A percentile compares a stretch with the other conserved stretches of the same genome.
These are phyloP conservation scores for Brachionus manjavacas DNA, from an alignment of 1,140 invertebrate genomes.

Conservation along the genomic window DNA sequence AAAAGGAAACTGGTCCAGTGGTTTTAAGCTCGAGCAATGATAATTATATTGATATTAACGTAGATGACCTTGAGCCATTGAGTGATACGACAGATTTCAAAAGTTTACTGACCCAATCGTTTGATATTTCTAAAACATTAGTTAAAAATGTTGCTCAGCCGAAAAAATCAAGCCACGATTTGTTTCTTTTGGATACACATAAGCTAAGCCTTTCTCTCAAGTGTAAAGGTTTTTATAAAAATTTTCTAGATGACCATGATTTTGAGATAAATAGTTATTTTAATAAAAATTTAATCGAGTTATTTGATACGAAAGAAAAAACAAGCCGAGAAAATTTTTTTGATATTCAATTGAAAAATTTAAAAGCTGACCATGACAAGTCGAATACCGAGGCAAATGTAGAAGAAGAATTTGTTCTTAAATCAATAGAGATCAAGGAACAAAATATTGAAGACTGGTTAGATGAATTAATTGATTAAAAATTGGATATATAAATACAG, in stretches of 20 bases:
- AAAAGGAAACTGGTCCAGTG: background rate
- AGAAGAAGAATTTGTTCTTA: background rate
- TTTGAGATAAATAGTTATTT: slow-evolving; percentile 8
- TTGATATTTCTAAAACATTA: background rate
- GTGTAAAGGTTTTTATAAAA: background rate
- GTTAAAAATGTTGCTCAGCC: background rate
- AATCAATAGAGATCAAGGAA: background rate
- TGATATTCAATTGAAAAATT: background rate
- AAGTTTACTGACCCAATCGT: background rate
- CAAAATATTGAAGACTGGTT: slow-evolving; percentile 26
- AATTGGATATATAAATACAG: too few relatives aligned
- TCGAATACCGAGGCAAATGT: too few relatives aligned
- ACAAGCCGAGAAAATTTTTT: background rate
- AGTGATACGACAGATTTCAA: background rate
- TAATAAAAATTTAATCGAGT: background rate
- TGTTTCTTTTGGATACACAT: background rate
- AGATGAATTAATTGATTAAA: background rate
- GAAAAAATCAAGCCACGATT: background rate
- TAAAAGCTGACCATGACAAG: background rate
- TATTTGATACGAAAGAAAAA: background rate
- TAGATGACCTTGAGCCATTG: background rate
- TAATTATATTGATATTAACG: background rate
- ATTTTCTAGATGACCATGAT: background rate
- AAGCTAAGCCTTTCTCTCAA: background rate
- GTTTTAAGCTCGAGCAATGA: background rate